Evolutionary conservation across 2,113 vertebrate genomes (phyloP), one percentile per base, ranked within the genome.

Genomic region (Festucalex cinctus): DNA sequence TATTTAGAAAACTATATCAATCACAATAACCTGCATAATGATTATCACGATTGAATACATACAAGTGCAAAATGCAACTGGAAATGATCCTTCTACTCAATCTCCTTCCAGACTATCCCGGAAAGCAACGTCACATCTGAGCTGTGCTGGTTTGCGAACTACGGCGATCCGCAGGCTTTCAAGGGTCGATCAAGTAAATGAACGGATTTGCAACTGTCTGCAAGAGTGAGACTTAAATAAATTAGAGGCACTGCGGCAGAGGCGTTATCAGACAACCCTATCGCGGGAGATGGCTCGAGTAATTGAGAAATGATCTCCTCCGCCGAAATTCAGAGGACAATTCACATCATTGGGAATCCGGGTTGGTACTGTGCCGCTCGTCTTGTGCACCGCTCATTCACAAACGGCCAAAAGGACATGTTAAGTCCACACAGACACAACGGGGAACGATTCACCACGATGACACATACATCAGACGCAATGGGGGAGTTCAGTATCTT

Each of bases 181-280:
- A 13, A 20, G 36, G 36, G 59, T 62, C 60, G 60, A 62, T 62
- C 39, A 26, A 62, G 39, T 43, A 62, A 62, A 62, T 44, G 39
- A 62, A 62, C 60, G 43, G 60, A 62, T 62, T 62, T 62, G 37
- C 60, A 62, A 43, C 37, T 26, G 59, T 39, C 59, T 61, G 39
- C 60, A 62, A 43, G 60, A 62, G 39, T 43, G 22, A 43, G 60
- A 43, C 39, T 62, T 62, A 43, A 62, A 62, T 62, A 43, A 62
- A 62, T 62, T 62, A 62, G 39, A 43, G 60, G 60, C 60, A 26
- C 60, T 62, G 60, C 60, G 60, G 60, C 60, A 43, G 60, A 62
- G 60, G 26, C 60, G 1, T 41, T 62, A 43, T 43, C 60, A 62
- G 60, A 62, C 22, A 43, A 62, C n/a, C 60, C 39, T 9, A 43